Percentiles rank a stretch among this genome's conserved stretches.
Evolutionary conservation across 2,113 vertebrate genomes (phyloP).

Genomic region (Stegostoma tigrinum): DNA sequence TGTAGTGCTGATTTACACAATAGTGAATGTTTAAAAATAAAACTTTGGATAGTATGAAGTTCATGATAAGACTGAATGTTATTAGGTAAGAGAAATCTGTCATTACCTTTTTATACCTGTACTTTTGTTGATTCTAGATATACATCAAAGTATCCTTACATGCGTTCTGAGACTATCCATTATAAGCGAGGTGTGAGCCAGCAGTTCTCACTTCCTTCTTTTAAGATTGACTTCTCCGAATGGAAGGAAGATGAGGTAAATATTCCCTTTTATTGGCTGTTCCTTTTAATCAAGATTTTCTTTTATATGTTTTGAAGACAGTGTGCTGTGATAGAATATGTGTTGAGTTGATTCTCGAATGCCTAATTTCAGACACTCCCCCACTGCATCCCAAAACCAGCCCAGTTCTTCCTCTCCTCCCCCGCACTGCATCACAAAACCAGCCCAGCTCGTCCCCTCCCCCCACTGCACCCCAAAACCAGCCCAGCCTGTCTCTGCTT

Average conservation of each 20-base stretch:
- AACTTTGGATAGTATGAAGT: not conserved
- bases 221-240: slow-evolving; percentile 89
- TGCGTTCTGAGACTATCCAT: slow-evolving; percentile 86
- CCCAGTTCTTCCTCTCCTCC: too few species aligned
- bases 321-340: too few species aligned
- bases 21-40: not conserved
- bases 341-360: not conserved
- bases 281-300: not conserved
- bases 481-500: too few species aligned
- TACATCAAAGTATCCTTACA: slow-evolving; percentile 73
- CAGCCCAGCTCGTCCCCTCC: too few species aligned
- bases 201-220: slow-evolving; percentile 90
- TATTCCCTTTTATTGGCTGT: slow-evolving; percentile 17
- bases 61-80: not conserved
- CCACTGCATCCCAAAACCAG: too few species aligned
- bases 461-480: too few species aligned
- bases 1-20: not conserved
- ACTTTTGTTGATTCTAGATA: slow-evolving; percentile 60
- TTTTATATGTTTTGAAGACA: not conserved
- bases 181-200: slow-evolving; percentile 94
- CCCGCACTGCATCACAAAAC: too few species aligned
- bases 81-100: not conserved
- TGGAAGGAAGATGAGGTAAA: slow-evolving; percentile 97
- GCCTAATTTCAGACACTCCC: not conserved
- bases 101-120: not conserved